These are phyloP conservation scores for Gallinago nigripennis DNA, from an alignment of 2,797 vertebrate genomes.

Conservation along the genomic window DNA sequence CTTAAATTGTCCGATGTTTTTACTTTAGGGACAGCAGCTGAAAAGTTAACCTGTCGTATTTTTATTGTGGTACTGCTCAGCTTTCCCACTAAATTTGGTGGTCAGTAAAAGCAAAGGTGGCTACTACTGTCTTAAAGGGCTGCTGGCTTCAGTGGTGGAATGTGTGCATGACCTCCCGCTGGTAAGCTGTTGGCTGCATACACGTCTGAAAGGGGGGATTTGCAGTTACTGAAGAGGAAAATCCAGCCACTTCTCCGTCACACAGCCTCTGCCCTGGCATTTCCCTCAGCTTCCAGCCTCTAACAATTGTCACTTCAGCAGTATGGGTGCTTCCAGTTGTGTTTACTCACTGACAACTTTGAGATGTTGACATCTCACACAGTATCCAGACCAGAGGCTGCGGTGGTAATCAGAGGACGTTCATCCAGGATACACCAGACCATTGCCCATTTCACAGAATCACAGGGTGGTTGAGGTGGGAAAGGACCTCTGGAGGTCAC, in stretches of 20 bases:
- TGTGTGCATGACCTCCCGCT: accelerated
- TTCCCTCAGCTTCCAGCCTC: neutral
- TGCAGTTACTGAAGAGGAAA: neutral
- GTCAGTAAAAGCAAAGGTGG: neutral
- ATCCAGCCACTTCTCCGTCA: neutral
- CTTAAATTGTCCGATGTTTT: neutral
- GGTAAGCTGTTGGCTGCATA: neutral
- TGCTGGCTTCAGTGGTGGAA: neutral
- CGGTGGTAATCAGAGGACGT: neutral
- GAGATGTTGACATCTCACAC: neutral
- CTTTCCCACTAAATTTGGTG: neutral
- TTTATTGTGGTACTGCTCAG: neutral
- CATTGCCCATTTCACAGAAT: neutral
- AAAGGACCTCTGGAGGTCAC: neutral
- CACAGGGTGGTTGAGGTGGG: neutral
- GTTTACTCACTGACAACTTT: neutral
- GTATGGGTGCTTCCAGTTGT: accelerated
- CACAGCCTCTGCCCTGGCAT: neutral
- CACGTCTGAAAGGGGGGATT: neutral
- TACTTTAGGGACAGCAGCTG: neutral
- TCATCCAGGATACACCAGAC: neutral
- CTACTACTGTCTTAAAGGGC: neutral
- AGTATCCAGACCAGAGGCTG: neutral
- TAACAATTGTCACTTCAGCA: neutral
- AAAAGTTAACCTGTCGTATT: neutral